These are phyloP conservation scores for Littorina saxatilis DNA, from an alignment of 1,140 invertebrate species.

Conservation along the genomic window DNA sequence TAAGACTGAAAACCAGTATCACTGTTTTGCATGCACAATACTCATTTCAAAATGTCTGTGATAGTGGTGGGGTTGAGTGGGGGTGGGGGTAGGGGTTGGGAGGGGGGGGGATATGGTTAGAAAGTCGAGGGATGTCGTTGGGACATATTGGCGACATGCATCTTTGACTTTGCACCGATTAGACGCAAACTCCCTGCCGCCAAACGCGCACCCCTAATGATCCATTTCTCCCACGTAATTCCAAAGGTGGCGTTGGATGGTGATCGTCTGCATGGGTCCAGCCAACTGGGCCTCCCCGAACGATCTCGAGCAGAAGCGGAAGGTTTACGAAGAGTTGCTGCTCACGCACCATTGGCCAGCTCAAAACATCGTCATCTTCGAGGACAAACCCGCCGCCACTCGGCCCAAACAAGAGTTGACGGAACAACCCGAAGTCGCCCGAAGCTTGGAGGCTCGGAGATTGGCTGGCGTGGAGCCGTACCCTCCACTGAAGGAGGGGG, in stretches of 20 bases:
- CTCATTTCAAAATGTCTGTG: background rate
- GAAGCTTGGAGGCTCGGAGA: conserved; percentile 31
- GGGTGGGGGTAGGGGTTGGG: no score
- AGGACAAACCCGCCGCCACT: background rate
- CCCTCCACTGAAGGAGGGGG: background rate
- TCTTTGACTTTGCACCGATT: background rate
- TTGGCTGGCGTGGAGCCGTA: conserved; percentile 37
- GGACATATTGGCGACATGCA: background rate
- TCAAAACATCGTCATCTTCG: conserved; percentile 34
- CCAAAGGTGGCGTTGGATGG: conserved; percentile 49
- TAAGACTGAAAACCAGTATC: no score
- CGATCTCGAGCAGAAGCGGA: conserved; percentile 35
- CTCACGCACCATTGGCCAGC: conserved; percentile 49
- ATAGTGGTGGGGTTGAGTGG: background rate
- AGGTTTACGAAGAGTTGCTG: conserved; percentile 27
- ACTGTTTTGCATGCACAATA: background rate
- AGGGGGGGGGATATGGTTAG: background rate
- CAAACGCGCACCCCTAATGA: background rate
- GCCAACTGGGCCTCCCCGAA: conserved; percentile 47
- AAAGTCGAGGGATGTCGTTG: background rate
- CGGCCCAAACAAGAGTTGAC: background rate
- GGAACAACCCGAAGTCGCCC: conserved; percentile 32
- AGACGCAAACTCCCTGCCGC: background rate
- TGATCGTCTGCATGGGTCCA: conserved; percentile 50
- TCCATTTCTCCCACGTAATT: background rate